phyloP scores from a whole-genome alignment of 2,888 invertebrate genomes.

The Notodonta ziczac region DNA sequence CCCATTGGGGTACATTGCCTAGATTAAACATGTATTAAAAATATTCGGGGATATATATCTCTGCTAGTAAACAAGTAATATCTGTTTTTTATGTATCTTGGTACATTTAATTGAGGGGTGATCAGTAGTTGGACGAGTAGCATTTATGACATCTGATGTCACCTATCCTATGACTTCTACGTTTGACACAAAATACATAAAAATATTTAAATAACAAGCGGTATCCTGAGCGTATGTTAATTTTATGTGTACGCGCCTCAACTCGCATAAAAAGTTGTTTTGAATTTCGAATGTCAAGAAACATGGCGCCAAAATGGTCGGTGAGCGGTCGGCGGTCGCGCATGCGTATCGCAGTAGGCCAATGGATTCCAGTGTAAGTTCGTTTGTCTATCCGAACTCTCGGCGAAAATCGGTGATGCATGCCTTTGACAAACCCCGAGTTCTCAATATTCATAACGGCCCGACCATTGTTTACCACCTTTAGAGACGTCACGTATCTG shows the following conservation, averaged over 20 bases:
- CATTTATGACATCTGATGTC: slow-evolving; percentile 1
- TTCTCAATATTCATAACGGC: slow-evolving; percentile 80
- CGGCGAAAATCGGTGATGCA: slow-evolving; percentile 65
- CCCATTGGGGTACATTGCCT: no score
- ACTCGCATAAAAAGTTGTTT: slow-evolving; percentile 48
- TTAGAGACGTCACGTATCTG: slow-evolving; percentile 75
- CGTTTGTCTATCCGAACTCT: slow-evolving; percentile 50
- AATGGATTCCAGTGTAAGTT: slow-evolving; percentile 55
- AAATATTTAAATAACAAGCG: slow-evolving; percentile 8
- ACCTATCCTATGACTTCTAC: background rate
- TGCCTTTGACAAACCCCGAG: slow-evolving; percentile 64
- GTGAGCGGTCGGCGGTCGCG: slow-evolving; percentile 39
- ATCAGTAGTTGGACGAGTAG: background rate
- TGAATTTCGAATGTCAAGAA: slow-evolving; percentile 54
- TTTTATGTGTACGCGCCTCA: slow-evolving; percentile 21
- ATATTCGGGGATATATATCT: no score
- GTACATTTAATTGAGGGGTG: background rate
- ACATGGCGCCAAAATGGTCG: slow-evolving; percentile 51
- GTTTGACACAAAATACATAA: slow-evolving; percentile 7
- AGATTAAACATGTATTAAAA: no score
- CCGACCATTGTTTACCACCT: slow-evolving; percentile 74
- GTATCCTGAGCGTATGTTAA: slow-evolving; percentile 28
- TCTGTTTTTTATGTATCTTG: background rate
- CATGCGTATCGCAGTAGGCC: slow-evolving; percentile 60
- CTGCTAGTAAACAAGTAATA: no score